phyloP scores from a whole-genome alignment of 2,797 vertebrate genomes.

The Avahi laniger region DNA sequence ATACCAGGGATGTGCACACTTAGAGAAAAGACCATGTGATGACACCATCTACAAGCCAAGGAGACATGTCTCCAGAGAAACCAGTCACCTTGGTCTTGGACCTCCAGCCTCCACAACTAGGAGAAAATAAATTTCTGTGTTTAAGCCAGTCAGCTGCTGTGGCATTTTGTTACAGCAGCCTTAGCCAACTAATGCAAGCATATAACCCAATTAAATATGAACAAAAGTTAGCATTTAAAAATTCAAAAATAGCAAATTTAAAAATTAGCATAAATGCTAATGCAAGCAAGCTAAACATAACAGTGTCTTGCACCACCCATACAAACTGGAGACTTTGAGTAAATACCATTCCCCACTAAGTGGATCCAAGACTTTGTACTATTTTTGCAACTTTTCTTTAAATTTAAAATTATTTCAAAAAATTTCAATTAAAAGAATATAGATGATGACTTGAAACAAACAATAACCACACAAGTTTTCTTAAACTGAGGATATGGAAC shows the following conservation, averaged over 20 bases:
- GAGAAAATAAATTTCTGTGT: background rate
- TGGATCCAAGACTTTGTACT: background rate
- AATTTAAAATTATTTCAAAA: slow-evolving; percentile 19
- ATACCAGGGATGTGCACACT: background rate
- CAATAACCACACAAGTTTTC: slow-evolving; percentile 38
- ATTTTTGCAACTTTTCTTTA: background rate
- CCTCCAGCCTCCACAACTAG: background rate
- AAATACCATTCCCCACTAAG: background rate
- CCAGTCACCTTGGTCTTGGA: background rate
- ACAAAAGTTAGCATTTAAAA: background rate
- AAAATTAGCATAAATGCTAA: background rate
- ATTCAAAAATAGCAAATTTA: background rate
- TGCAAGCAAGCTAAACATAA: background rate
- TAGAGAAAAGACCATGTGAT: background rate
- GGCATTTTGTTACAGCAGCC: background rate
- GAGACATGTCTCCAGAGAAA: background rate
- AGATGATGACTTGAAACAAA: background rate
- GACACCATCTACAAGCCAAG: background rate
- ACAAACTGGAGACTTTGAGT: background rate
- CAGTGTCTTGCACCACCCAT: background rate
- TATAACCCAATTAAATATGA: background rate
- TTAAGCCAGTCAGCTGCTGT: background rate
- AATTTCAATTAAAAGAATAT: background rate
- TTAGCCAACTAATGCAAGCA: background rate
- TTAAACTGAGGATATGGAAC: slow-evolving; percentile 67